Conservation (phyloP, 2,888 invertebrate genomes). For the Limnephilus lunatus region DNA sequence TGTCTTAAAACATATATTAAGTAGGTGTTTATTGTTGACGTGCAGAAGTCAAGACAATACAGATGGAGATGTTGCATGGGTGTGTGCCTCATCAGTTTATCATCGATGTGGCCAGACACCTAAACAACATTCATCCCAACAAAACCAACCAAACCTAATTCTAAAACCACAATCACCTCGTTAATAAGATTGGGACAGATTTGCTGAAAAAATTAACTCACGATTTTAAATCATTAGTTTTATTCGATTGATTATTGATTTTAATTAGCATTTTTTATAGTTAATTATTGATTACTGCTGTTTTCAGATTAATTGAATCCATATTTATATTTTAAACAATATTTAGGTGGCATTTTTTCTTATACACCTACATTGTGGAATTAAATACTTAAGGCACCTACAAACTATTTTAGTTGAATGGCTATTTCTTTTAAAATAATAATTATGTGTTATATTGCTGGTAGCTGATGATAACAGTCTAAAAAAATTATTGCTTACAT, state of each 20-base stretch:
- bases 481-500: neutral
- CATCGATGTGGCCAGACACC: conserved; percentile 76
- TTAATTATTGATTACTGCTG: neutral
- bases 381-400: conserved; percentile 43
- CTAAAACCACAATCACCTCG: neutral
- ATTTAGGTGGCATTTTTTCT: conserved; percentile 25
- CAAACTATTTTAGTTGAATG: conserved; percentile 39
- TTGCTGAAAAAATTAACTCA: neutral
- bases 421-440: conserved; percentile 17
- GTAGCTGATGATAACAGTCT: neutral
- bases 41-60: conserved; percentile 2
- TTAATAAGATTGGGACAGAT: neutral
- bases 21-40: conserved; percentile 23
- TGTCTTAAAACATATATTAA: conserved; percentile 4
- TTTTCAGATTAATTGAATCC: neutral
- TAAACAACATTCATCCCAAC: conserved; percentile 69
- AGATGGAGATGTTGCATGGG: conserved; percentile 62
- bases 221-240: conserved; percentile 7
- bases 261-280: neutral
- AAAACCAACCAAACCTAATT: conserved; percentile 7
- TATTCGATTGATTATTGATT: neutral
- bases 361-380: conserved; percentile 2
- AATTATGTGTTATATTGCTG: neutral
- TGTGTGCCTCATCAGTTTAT: conserved; percentile 74
- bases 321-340: neutral